Conservation (phyloP, 2,888 invertebrate genomes). For the Synanthedon formicaeformis region DNA sequence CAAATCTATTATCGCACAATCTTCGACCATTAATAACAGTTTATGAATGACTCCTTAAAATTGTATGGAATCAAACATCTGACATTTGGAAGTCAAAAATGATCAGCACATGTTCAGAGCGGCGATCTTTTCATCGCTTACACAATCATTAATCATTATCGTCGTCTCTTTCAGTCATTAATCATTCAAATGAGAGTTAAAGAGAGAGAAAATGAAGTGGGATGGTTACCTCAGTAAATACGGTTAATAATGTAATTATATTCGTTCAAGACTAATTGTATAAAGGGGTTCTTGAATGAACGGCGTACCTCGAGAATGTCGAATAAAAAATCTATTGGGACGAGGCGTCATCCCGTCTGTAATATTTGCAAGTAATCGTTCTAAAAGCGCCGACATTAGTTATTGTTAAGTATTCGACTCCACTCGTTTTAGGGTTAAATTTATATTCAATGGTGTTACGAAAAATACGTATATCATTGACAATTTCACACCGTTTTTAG, state of each 20-base stretch:
- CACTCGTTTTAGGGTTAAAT: background rate
- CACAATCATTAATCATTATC: conserved; percentile 54
- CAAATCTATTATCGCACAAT: conserved; percentile 13
- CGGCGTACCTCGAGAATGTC: conserved; percentile 12
- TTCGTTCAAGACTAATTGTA: conserved; percentile 51
- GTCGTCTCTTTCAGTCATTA: conserved; percentile 41
- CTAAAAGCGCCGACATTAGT: background rate
- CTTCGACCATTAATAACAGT: conserved; percentile 49
- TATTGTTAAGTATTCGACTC: background rate
- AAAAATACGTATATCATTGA: conserved; percentile 21
- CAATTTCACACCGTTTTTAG: conserved; percentile 34
- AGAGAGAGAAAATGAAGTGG: conserved; percentile 68
- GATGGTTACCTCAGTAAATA: conserved; percentile 45
- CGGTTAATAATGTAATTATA: conserved; percentile 59
- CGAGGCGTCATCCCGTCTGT: background rate
- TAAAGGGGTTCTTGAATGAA: conserved; percentile 42
- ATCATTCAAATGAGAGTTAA: conserved; percentile 68
- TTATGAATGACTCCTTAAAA: conserved; percentile 58
- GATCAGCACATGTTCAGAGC: conserved; percentile 41
- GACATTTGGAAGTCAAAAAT: conserved; percentile 35
- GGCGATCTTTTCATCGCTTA: conserved; percentile 53
- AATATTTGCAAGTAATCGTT: background rate
- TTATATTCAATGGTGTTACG: background rate
- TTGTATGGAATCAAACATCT: conserved; percentile 54
- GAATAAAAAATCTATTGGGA: background rate